Conservation (phyloP, 2,888 invertebrate genomes). For the Fragum whitleyi region DNA sequence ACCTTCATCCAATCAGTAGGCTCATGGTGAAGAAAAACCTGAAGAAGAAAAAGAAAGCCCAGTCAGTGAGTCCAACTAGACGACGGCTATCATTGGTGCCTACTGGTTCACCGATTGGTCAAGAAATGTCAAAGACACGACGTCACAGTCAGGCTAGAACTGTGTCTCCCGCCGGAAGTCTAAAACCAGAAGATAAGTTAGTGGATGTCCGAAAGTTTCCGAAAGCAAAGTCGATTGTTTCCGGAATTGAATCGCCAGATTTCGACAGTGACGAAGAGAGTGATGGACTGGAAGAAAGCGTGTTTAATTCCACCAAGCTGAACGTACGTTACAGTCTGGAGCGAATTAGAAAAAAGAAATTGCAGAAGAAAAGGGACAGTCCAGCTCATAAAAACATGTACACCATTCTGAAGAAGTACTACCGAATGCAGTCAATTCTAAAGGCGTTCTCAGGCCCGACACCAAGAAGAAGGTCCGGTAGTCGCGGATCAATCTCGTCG, state of each 20-base stretch:
- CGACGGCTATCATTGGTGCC: constrained; percentile 29
- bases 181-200: not conserved
- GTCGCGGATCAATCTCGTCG: constrained; percentile 8
- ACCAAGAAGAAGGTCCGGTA: not conserved
- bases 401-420: constrained; percentile 50
- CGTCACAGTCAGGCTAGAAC: not conserved
- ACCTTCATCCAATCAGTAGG: constrained; percentile 49
- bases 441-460: constrained; percentile 33
- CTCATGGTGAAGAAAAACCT: constrained; percentile 20
- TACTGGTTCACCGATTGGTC: not conserved
- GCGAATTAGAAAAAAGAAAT: constrained; percentile 38
- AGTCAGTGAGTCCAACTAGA: not conserved
- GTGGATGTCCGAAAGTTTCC: constrained; percentile 18
- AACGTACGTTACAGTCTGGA: constrained; percentile 64
- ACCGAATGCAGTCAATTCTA: constrained; percentile 49
- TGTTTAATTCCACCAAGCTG: constrained; percentile 60
- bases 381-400: constrained; percentile 10
- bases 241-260: constrained; percentile 46
- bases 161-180: not conserved
- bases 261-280: constrained; percentile 35
- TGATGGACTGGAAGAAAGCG: constrained; percentile 32
- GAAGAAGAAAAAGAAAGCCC: not conserved
- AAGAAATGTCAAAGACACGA: constrained; percentile 4
- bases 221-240: constrained; percentile 35
- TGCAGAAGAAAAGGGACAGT: constrained; percentile 9